Evolutionary conservation across 1,140 invertebrate genomes (phyloP).

Genomic region (Temnothorax longispinosus): DNA sequence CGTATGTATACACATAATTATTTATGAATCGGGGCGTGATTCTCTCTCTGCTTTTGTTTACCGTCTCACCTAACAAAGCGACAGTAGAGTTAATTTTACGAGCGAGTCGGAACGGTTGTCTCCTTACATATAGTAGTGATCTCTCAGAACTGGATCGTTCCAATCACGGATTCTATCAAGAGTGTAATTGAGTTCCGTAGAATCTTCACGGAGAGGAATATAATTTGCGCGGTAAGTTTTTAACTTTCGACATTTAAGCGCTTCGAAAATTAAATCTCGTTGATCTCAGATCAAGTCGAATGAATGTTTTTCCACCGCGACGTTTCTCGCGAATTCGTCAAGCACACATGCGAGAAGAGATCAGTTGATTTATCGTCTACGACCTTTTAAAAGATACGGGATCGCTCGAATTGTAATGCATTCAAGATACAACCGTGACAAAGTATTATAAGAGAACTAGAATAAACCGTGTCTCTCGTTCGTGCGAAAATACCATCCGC

Average conservation of each 20-base stretch:
- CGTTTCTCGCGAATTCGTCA: not conserved
- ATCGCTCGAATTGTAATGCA: not conserved
- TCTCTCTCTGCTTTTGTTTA: not conserved
- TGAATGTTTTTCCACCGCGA: not conserved
- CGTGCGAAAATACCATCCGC: not conserved
- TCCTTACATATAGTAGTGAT: not conserved
- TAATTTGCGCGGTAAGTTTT: not conserved
- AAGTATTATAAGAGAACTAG: not conserved
- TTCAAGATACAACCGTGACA: not conserved
- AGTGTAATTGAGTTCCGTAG: not conserved
- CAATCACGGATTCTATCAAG: constrained; percentile 16
- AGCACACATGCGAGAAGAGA: not conserved
- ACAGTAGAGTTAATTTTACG: not conserved
- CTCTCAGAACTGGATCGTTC: not conserved
- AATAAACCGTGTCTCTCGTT: not conserved
- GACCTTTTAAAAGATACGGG: not conserved
- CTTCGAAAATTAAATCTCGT: not conserved
- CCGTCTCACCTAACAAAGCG: too few relatives aligned
- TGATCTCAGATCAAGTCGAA: constrained; percentile 3
- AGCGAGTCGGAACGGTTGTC: not conserved
- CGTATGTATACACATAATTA: not conserved
- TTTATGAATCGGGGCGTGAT: not conserved
- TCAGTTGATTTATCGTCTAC: not conserved
- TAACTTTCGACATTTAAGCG: not conserved
- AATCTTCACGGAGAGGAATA: constrained; percentile 3